Percentiles rank a stretch among this genome's conserved stretches.
Evolutionary conservation across 2,113 vertebrate species (phyloP).

Genomic region (Ochotona curzoniae): DNA sequence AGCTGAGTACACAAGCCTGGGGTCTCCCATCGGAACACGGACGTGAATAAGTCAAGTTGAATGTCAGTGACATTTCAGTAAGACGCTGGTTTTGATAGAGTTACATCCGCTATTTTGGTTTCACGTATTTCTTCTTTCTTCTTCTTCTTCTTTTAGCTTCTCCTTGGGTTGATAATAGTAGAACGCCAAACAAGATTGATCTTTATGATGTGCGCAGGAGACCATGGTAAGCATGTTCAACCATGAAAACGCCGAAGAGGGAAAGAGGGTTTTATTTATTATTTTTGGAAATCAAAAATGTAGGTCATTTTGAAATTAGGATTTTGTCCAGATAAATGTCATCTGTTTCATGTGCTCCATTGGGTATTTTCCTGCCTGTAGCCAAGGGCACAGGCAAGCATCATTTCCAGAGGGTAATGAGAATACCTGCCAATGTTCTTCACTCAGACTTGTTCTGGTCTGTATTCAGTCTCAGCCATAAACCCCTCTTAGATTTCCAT

Average conservation of each 20-base stretch:
- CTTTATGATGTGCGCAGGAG: constrained; percentile 97
- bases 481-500: neutral
- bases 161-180: constrained; percentile 96
- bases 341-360: neutral
- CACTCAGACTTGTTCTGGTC: no score
- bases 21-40: neutral
- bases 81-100: neutral
- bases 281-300: neutral
- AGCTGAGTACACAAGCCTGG: neutral
- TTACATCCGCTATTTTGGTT: neutral
- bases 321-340: neutral
- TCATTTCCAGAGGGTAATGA: neutral
- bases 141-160: constrained; percentile 88
- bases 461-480: neutral
- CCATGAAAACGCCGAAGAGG: neutral
- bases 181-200: constrained; percentile 96
- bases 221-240: constrained; percentile 91
- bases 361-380: neutral
- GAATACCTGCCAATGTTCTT: no score
- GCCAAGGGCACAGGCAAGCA: neutral
- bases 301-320: neutral
- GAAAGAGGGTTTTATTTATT: neutral
- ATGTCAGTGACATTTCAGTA: neutral
- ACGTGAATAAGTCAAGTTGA: neutral
- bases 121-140: constrained; percentile 3